phyloP scores from a whole-genome alignment of 35 echinoderm and acorn worm species.

The Eucidaris tribuloides region DNA sequence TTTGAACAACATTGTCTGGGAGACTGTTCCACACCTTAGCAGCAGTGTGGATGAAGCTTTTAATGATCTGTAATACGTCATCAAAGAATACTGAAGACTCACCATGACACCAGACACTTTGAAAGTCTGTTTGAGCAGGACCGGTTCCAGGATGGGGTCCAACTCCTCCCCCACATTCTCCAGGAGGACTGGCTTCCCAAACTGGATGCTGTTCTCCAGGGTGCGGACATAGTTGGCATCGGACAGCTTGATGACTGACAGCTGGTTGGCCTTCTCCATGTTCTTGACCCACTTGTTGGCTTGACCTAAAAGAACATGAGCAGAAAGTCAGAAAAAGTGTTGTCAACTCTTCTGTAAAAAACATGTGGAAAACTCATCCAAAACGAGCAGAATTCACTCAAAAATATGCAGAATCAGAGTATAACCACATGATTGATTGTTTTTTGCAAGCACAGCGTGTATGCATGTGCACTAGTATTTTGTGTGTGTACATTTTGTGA shows the following conservation, averaged over 20 bases:
- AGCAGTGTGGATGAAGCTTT: too few species aligned
- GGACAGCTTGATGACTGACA: slow-evolving; percentile 93
- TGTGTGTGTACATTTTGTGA: too few species aligned
- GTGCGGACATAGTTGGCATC: slow-evolving; percentile 95
- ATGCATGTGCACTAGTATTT: too few species aligned
- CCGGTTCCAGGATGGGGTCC: slow-evolving; percentile 90
- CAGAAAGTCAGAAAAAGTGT: neutral
- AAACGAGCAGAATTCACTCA: neutral
- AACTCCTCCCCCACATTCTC: slow-evolving; percentile 98
- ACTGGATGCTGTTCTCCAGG: slow-evolving; percentile 96
- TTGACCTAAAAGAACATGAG: slow-evolving; percentile 65
- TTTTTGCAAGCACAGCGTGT: neutral
- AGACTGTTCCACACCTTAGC: too few species aligned
- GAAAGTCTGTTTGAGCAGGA: slow-evolving; percentile 93
- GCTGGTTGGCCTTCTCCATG: slow-evolving; percentile 94
- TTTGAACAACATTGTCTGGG: too few species aligned
- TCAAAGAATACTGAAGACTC: too few species aligned
- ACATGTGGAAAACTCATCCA: neutral
- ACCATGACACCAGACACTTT: slow-evolving; percentile 75
- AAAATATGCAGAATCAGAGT: neutral
- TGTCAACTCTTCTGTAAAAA: too few species aligned
- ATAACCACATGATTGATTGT: neutral
- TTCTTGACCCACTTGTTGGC: slow-evolving; percentile 99
- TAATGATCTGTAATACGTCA: too few species aligned
- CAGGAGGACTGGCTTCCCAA: slow-evolving; percentile 94